These are phyloP conservation scores for Dasyurus viverrinus DNA, from an alignment of 2,113 vertebrate species.

Conservation along the genomic window DNA sequence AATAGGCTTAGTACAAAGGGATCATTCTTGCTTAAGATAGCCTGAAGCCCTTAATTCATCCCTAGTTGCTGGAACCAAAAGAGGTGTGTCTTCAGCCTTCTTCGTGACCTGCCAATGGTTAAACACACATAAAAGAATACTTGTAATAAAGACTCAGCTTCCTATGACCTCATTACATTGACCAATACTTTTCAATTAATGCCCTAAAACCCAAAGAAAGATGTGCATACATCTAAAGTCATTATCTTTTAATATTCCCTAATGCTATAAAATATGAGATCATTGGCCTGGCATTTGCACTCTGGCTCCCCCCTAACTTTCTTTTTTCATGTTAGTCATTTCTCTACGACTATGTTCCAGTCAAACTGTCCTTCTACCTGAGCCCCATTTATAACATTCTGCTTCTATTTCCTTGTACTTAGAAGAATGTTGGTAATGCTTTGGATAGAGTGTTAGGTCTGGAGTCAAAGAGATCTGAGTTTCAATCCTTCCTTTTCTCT, in stretches of 20 bases:
- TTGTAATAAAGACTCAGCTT: background rate
- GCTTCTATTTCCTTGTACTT: background rate
- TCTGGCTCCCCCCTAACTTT: background rate
- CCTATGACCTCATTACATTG: background rate
- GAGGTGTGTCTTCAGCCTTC: background rate
- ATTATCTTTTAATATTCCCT: constrained; percentile 39
- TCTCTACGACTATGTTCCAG: background rate
- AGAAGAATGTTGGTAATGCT: background rate
- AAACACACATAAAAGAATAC: background rate
- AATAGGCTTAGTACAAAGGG: background rate
- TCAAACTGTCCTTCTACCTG: background rate
- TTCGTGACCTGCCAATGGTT: background rate
- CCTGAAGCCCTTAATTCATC: background rate
- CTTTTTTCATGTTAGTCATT: background rate
- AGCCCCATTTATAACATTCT: background rate
- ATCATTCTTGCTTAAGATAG: background rate
- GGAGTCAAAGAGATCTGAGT: background rate
- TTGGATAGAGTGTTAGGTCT: background rate
- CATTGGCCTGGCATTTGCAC: background rate
- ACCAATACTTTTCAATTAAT: background rate
- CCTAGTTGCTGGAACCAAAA: background rate
- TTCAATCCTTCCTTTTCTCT: background rate
- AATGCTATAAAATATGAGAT: background rate
- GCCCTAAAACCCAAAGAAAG: constrained; percentile 35
- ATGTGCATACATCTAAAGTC: background rate